Conservation (phyloP, 2,888 invertebrate species). For the Archips xylosteana region DNA sequence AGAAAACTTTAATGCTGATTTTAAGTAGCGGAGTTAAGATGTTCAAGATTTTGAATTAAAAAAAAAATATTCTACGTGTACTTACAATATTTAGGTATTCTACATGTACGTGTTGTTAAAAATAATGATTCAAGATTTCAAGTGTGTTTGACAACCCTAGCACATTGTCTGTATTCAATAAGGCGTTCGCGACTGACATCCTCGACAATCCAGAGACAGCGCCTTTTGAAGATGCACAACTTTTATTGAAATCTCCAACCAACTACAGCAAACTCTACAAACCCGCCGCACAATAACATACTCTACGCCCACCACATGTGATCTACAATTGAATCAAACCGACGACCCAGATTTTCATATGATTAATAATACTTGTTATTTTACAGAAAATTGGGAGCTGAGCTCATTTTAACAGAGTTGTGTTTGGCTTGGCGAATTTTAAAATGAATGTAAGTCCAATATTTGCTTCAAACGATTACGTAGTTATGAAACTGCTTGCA, state of each 20-base stretch:
- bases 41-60: too few relatives aligned
- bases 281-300: constrained; percentile 2
- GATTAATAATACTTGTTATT: constrained; percentile 18
- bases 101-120: too few relatives aligned
- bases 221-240: constrained; percentile 30
- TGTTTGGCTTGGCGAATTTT: constrained; percentile 19
- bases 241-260: constrained; percentile 33
- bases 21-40: too few relatives aligned
- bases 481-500: constrained; percentile 36
- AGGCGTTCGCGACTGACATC: constrained; percentile 20
- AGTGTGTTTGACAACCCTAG: constrained; percentile 12
- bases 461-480: constrained; percentile 35
- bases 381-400: constrained; percentile 12
- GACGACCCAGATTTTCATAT: neutral
- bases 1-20: too few relatives aligned
- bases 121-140: too few relatives aligned
- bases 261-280: constrained; percentile 14
- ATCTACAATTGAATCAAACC: neutral
- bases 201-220: constrained; percentile 25
- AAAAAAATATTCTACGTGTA: too few relatives aligned
- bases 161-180: constrained; percentile 30
- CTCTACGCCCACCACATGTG: constrained; percentile 1
- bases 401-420: neutral
- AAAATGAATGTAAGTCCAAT: constrained; percentile 29
- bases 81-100: too few relatives aligned